These are phyloP conservation scores for Rhyacichthys aspro DNA, from an alignment of 2,797 vertebrate species.

Conservation along the genomic window DNA sequence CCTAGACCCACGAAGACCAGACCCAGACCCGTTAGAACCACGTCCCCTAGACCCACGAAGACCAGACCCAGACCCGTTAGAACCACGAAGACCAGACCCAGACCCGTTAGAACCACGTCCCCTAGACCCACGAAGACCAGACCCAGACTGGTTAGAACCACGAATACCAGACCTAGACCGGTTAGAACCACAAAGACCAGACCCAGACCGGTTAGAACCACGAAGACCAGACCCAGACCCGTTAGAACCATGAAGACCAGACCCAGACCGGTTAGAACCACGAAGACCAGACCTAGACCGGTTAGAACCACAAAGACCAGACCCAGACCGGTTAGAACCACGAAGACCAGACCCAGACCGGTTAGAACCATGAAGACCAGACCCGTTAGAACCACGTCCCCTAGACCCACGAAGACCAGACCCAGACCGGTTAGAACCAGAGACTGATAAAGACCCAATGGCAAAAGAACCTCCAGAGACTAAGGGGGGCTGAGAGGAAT, in stretches of 20 bases:
- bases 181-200: not conserved
- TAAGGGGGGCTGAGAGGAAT: too few relatives aligned
- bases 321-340: conserved; percentile 39
- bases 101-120: not conserved
- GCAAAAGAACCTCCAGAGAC: too few relatives aligned
- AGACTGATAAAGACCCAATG: not conserved
- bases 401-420: conserved; percentile 57
- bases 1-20: conserved; percentile 66
- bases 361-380: not conserved
- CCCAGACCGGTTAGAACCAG: not conserved
- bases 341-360: not conserved
- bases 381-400: conserved; percentile 77
- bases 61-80: conserved; percentile 38
- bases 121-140: too few relatives aligned
- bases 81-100: not conserved
- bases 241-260: not conserved
- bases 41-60: too few relatives aligned
- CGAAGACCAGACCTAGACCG: not conserved
- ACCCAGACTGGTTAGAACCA: conserved; percentile 39
- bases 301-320: not conserved
- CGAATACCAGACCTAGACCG: not conserved
- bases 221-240: not conserved
- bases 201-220: conserved; percentile 39
- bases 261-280: conserved; percentile 39
- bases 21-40: not conserved